phyloP scores from a whole-genome alignment of 2,113 vertebrate genomes.

The Protomyctophum bolini region DNA sequence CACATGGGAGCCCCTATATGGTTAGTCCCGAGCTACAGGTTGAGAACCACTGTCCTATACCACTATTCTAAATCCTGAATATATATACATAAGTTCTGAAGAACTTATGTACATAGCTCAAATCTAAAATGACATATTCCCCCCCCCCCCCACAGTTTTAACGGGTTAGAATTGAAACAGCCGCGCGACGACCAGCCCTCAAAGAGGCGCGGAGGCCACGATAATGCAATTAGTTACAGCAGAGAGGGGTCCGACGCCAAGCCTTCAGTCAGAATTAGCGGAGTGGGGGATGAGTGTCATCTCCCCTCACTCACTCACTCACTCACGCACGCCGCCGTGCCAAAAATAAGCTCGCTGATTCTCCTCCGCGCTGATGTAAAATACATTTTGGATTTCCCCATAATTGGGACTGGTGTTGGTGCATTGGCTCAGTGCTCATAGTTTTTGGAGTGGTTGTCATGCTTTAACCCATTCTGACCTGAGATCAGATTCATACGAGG shows the following conservation, averaged over 20 bases:
- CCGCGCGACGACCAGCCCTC: conserved; percentile 17
- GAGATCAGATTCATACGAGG: too few relatives aligned
- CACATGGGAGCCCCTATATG: too few relatives aligned
- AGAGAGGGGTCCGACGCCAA: conserved; percentile 30
- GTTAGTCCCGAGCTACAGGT: too few relatives aligned
- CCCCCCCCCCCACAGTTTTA: neutral
- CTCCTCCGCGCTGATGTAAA: conserved; percentile 19
- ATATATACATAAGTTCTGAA: too few relatives aligned
- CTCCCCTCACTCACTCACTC: conserved; percentile 4
- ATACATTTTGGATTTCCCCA: conserved; percentile 22
- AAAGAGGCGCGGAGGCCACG: conserved; percentile 23
- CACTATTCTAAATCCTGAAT: too few relatives aligned
- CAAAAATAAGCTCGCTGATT: conserved; percentile 45
- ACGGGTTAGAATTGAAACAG: conserved; percentile 22
- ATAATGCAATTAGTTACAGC: conserved; percentile 50
- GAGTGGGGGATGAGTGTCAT: conserved; percentile 44
- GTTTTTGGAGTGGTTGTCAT: conserved; percentile 8
- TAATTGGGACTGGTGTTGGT: neutral
- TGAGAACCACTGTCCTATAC: too few relatives aligned
- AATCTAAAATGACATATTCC: neutral
- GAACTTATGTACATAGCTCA: too few relatives aligned
- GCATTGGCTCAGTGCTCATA: too few relatives aligned
- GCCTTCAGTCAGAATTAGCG: conserved; percentile 60
- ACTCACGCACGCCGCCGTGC: neutral
- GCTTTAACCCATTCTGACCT: too few relatives aligned